Base-by-base conservation (phyloP, 2,797 vertebrate species). In the Odontamblyopus rebecca region DNA sequence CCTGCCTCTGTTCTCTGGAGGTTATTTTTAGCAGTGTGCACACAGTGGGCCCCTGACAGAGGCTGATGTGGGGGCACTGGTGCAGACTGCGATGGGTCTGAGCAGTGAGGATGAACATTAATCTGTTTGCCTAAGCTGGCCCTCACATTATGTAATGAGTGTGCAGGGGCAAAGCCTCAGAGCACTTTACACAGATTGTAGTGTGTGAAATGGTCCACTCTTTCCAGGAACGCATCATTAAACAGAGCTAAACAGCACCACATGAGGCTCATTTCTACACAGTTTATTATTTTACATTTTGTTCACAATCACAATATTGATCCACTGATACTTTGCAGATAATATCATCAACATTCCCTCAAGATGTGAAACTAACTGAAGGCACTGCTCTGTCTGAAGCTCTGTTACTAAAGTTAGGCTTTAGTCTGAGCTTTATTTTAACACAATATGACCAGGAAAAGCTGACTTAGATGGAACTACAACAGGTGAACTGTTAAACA, bases 31-130 rank as follows among this genome's bases (percentile, higher is more conserved):
- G 71, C 59, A 6, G 57, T 69, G 35, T 70, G 68, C 51, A 30
- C 27, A 67, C 38, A 66, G 74, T 29, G 82, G 78, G 78, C 75
- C 73, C 75, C 60, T 57, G 73, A 78, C 70, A 69, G 62, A 71
- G 19, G 71, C 65, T 76, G 75, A 83, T 65, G 69, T 68, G 74
- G 70, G 70, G 48, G 60, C 60, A 61, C 66, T 67, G 79, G 77
- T 29, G 54, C 48, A 66, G 75, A 80, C 73, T 83, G 78, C 81
- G 70, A 87, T 26, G 32, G 64, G 62, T 70, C 69, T 70, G 50
- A 78, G 75, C 68, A 70, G 71, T 72, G 73, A 84, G 79, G 87
- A 74, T 78, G 67, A 82, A 73, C 74, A 83, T 81, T 85, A 88
- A 88, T 88, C 82, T 80, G 75, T 85, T 68, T 57, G 79, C 72